Conservation (phyloP, 2,797 vertebrate genomes). For the Acomys russatus region DNA sequence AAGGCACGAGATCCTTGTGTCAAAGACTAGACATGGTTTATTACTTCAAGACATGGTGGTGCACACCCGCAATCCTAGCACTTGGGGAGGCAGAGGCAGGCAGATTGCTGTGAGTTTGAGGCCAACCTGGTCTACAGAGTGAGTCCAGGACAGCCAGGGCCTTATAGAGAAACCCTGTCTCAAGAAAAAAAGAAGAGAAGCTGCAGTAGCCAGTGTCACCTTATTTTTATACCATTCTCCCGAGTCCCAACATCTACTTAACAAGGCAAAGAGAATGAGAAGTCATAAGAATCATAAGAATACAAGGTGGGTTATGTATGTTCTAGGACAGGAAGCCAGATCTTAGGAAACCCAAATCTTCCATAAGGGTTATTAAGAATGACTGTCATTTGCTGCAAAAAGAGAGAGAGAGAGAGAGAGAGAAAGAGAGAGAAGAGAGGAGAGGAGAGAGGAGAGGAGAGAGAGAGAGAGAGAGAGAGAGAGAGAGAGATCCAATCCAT, state of each 20-base stretch:
- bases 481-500: neutral
- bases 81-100: too few relatives aligned
- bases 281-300: neutral
- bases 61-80: too few relatives aligned
- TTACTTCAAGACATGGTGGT: neutral
- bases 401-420: too few relatives aligned
- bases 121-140: too few relatives aligned
- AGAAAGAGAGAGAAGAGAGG: too few relatives aligned
- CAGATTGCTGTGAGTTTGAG: too few relatives aligned
- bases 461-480: too few relatives aligned
- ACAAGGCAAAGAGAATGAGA: neutral
- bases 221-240: neutral
- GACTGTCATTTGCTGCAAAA: constrained; percentile 6
- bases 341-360: constrained; percentile 33
- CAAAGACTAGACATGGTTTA: neutral
- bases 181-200: neutral
- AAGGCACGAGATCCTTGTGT: neutral
- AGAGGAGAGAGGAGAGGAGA: too few relatives aligned
- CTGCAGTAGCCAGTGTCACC: neutral
- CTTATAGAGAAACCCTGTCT: too few relatives aligned
- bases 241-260: neutral
- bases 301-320: neutral
- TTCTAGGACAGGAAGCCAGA: neutral
- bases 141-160: too few relatives aligned
- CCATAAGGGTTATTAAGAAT: constrained; percentile 10